Conservation (phyloP, 2,797 vertebrate species). For the Natrix natrix region DNA sequence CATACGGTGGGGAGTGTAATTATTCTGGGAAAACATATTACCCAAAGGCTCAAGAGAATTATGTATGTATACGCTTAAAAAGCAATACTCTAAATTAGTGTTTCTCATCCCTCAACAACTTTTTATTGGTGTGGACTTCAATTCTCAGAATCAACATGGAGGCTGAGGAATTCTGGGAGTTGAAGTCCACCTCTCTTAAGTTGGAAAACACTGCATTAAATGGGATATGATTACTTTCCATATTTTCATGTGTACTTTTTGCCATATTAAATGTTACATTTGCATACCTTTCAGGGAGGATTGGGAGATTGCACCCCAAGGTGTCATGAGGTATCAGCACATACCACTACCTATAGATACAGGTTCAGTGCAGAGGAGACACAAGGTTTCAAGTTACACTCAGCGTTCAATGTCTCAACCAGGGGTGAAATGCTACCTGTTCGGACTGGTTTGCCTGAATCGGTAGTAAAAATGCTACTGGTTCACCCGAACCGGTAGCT, state of each 20-base stretch:
- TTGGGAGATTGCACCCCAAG: not conserved
- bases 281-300: not conserved
- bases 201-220: not conserved
- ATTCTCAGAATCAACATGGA: not conserved
- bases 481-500: too few species aligned
- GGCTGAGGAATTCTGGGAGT: not conserved
- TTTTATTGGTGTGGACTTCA: not conserved
- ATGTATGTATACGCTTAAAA: not conserved
- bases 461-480: too few species aligned
- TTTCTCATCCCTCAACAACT: not conserved
- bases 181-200: not conserved
- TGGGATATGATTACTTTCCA: not conserved
- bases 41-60: not conserved
- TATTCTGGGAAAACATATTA: not conserved
- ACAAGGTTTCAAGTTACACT: not conserved
- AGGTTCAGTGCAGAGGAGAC: not conserved
- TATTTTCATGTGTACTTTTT: not conserved
- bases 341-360: not conserved
- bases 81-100: not conserved
- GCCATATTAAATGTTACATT: not conserved
- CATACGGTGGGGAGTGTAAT: not conserved
- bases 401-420: not conserved
- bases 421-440: too few species aligned
- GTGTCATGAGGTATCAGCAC: not conserved
- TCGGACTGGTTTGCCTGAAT: too few species aligned